Conservation (phyloP, 2,888 invertebrate genomes). For the Euphydryas editha region DNA sequence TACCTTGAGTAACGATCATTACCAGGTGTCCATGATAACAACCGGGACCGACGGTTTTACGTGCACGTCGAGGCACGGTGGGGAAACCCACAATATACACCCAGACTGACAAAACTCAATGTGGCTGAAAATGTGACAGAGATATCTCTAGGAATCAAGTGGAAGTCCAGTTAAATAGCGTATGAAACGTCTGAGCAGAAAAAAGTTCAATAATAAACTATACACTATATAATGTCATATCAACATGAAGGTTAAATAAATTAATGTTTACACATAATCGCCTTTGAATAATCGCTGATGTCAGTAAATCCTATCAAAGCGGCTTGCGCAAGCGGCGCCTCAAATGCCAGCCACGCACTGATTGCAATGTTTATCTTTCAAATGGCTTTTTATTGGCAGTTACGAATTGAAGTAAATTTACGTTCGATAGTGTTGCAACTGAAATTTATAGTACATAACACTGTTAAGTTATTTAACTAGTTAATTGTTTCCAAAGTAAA, state of each 20-base stretch:
- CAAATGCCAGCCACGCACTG: slow-evolving; percentile 22
- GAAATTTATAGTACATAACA: neutral
- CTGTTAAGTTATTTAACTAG: neutral
- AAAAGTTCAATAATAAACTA: too few species aligned
- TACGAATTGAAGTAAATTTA: slow-evolving; percentile 20
- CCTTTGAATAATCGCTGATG: slow-evolving; percentile 29
- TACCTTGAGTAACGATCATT: too few species aligned
- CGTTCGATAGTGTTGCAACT: slow-evolving; percentile 12
- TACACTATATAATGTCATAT: neutral
- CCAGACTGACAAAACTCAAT: too few species aligned
- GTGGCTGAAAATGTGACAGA: too few species aligned
- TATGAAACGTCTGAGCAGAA: too few species aligned
- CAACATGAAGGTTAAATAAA: neutral
- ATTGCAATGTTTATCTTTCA: slow-evolving; percentile 33
- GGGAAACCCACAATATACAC: too few species aligned
- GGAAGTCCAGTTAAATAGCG: too few species aligned
- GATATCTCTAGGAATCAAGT: too few species aligned
- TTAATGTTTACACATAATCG: neutral
- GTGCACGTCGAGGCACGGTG: too few species aligned
- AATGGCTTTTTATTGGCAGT: slow-evolving; percentile 35
- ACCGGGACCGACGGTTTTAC: too few species aligned
- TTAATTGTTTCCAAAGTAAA: too few species aligned
- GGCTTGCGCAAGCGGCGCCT: slow-evolving; percentile 33
- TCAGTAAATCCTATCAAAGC: slow-evolving; percentile 21
- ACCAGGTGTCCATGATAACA: too few species aligned